These are phyloP conservation scores for Halotydeus destructor DNA, from an alignment of 1,140 invertebrate genomes.

Conservation along the genomic window DNA sequence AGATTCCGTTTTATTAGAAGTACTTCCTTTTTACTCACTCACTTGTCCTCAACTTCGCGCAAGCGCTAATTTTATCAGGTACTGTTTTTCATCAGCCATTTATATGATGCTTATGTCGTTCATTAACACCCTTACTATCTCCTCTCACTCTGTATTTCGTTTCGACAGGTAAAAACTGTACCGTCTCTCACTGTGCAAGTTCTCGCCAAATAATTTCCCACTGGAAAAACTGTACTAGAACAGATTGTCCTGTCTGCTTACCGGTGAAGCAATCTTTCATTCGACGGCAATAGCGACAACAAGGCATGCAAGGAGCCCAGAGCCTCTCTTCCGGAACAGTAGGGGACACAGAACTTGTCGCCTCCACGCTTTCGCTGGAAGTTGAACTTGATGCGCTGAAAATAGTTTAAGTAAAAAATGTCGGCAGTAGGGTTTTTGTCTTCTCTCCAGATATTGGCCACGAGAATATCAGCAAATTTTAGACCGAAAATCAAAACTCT, in stretches of 20 bases:
- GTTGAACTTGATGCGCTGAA: too few species aligned
- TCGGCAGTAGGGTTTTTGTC: too few species aligned
- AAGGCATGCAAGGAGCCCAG: background rate
- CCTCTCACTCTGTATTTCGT: background rate
- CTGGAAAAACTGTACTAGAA: slow-evolving; percentile 90
- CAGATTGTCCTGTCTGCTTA: slow-evolving; percentile 91
- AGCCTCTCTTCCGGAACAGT: too few species aligned
- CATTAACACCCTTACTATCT: background rate
- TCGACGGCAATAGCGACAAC: slow-evolving; percentile 31
- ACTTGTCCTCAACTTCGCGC: too few species aligned
- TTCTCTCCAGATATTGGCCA: too few species aligned
- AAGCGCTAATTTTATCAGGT: background rate
- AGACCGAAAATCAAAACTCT: too few species aligned
- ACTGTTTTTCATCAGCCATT: background rate
- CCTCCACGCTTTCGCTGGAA: too few species aligned
- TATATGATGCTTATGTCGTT: background rate
- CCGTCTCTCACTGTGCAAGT: slow-evolving; percentile 87
- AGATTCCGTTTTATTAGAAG: too few species aligned
- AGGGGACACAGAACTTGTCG: too few species aligned
- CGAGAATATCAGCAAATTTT: too few species aligned
- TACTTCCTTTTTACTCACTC: too few species aligned
- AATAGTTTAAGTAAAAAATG: too few species aligned
- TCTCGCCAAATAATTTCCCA: slow-evolving; percentile 95
- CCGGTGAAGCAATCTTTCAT: slow-evolving; percentile 86
- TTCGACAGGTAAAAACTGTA: slow-evolving; percentile 45